These are phyloP conservation scores for Bradysia coprophila DNA, from an alignment of 1,140 invertebrate genomes.

Conservation along the genomic window DNA sequence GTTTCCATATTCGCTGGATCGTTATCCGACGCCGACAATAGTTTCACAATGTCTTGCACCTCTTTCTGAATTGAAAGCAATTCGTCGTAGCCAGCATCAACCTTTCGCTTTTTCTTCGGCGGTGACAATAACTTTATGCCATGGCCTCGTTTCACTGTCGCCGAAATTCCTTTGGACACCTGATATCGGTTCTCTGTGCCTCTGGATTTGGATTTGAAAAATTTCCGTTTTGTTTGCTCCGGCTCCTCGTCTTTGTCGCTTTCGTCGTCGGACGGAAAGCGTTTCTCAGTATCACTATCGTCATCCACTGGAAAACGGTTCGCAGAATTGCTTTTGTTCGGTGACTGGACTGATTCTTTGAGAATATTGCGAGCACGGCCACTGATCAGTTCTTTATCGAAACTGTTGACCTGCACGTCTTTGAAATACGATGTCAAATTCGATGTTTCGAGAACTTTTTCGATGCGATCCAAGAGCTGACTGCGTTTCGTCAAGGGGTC, in stretches of 20 bases:
- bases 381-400: neutral
- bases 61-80: neutral
- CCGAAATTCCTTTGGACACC: neutral
- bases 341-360: neutral
- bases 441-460: neutral
- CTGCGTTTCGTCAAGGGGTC: neutral
- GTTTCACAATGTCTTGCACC: neutral
- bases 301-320: neutral
- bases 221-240: neutral
- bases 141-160: neutral
- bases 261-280: neutral
- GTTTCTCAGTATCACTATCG: neutral
- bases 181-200: neutral
- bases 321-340: neutral
- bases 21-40: neutral
- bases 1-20: neutral
- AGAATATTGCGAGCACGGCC: neutral
- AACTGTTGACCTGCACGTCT: neutral
- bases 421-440: neutral
- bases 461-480: neutral
- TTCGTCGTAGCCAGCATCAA: neutral
- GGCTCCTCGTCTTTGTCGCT: neutral
- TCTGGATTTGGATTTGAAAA: neutral
- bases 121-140: neutral
- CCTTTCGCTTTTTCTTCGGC: neutral